Conservation (phyloP, 2,113 vertebrate species). For the Entelurus aequoreus region DNA sequence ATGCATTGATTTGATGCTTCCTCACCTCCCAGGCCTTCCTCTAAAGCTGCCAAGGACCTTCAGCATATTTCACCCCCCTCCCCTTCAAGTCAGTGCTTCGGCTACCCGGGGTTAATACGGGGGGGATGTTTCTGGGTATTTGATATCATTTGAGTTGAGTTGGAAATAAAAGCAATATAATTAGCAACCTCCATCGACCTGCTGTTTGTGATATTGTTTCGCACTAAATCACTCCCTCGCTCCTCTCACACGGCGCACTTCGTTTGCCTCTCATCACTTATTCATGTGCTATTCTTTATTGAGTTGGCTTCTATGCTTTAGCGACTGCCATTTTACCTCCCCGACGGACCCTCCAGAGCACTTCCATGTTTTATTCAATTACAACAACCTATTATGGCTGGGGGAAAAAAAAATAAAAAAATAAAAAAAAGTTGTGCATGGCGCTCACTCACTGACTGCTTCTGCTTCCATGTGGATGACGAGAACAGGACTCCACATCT, state of each 20-base stretch:
- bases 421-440: conserved; percentile 50
- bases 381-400: conserved; percentile 58
- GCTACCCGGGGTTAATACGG: conserved; percentile 23
- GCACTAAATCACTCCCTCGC: conserved; percentile 59
- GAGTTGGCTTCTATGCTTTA: conserved; percentile 61
- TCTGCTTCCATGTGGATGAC: not conserved
- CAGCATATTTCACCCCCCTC: conserved; percentile 4
- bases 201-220: conserved; percentile 53
- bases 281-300: conserved; percentile 62
- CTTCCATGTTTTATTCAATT: conserved; percentile 69
- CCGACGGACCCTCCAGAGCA: conserved; percentile 57
- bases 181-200: conserved; percentile 45
- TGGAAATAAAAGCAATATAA: conserved; percentile 20
- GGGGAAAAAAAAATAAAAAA: not conserved
- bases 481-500: conserved; percentile 8
- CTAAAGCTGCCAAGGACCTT: conserved; percentile 70
- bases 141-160: conserved; percentile 21
- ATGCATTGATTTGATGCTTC: conserved; percentile 77
- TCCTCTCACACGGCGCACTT: conserved; percentile 54
- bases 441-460: conserved; percentile 48
- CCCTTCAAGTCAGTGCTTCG: conserved; percentile 6
- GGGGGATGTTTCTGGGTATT: conserved; percentile 29
- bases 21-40: conserved; percentile 73
- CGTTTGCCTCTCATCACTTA: conserved; percentile 66
- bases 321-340: conserved; percentile 50